phyloP scores from a whole-genome alignment of 2,797 vertebrate genomes.

The Gallinago stenura region DNA sequence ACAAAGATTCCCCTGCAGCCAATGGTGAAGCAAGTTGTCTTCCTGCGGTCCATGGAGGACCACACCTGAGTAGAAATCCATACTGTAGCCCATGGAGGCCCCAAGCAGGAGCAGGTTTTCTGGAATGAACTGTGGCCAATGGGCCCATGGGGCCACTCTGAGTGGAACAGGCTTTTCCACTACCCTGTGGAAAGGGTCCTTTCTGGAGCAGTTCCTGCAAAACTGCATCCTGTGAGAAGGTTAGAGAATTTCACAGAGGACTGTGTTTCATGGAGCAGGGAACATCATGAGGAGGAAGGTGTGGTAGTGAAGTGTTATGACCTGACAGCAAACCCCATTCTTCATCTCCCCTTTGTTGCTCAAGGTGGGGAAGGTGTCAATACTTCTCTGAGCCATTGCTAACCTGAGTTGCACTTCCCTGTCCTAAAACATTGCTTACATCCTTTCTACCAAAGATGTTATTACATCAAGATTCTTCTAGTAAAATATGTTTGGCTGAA shows the following conservation, averaged over 20 bases:
- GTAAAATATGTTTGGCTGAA: not conserved
- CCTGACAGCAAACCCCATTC: not conserved
- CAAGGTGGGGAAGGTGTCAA: not conserved
- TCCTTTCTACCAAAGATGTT: not conserved
- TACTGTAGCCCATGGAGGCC: not conserved
- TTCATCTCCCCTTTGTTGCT: accelerated
- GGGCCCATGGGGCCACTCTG: not conserved
- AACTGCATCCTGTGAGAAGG: not conserved
- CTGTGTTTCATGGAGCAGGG: not conserved
- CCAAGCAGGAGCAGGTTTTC: not conserved
- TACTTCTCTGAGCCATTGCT: too few species aligned
- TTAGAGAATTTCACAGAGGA: not conserved
- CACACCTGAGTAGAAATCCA: not conserved
- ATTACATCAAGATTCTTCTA: not conserved
- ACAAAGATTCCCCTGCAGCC: not conserved
- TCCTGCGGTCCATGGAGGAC: not conserved
- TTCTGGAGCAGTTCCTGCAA: not conserved
- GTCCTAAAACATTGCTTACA: not conserved
- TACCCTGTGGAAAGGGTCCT: accelerated
- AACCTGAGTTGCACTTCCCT: too few species aligned
- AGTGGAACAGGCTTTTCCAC: not conserved
- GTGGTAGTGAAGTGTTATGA: not conserved
- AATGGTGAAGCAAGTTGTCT: not conserved
- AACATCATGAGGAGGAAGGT: not conserved
- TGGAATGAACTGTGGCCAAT: not conserved